phyloP scores from a whole-genome alignment of 2,797 vertebrate species.

The Rhinophrynus dorsalis region DNA sequence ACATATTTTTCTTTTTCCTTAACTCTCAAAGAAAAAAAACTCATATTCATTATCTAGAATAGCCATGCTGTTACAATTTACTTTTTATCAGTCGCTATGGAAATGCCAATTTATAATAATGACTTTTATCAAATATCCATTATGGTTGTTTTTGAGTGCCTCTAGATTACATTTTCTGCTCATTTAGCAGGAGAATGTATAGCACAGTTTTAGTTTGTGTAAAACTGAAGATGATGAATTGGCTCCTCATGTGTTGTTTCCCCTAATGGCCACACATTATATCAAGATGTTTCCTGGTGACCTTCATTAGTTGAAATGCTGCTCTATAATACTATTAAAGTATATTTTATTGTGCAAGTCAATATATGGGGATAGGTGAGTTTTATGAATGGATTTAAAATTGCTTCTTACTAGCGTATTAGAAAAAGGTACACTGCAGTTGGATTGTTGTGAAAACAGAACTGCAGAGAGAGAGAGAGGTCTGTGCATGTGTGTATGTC shows the following conservation, averaged over 20 bases:
- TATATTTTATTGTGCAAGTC: constrained; percentile 30
- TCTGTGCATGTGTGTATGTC: too few relatives aligned
- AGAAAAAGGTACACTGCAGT: too few relatives aligned
- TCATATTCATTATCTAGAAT: constrained; percentile 4
- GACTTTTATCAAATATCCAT: constrained; percentile 41
- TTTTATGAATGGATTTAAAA: not conserved
- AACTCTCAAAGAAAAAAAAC: not conserved
- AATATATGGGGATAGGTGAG: constrained; percentile 22
- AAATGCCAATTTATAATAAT: constrained; percentile 33
- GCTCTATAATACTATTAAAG: constrained; percentile 12
- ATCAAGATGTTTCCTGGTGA: constrained; percentile 15
- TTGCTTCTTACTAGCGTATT: not conserved
- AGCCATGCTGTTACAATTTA: constrained; percentile 20
- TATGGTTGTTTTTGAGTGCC: constrained; percentile 22
- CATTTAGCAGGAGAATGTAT: constrained; percentile 21
- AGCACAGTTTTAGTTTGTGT: constrained; percentile 27
- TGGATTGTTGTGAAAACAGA: too few relatives aligned
- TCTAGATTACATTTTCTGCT: constrained; percentile 32
- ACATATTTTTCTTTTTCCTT: too few relatives aligned
- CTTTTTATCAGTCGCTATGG: constrained; percentile 20
- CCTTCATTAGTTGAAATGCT: constrained; percentile 33
- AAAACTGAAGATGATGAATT: constrained; percentile 29
- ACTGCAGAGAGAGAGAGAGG: too few relatives aligned
- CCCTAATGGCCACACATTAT: constrained; percentile 30
- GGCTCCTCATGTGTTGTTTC: constrained; percentile 29